Evolutionary conservation across 2,888 invertebrate species (phyloP), one percentile per base, ranked within the genome.

Genomic region (Ochropleura leucogaster): DNA sequence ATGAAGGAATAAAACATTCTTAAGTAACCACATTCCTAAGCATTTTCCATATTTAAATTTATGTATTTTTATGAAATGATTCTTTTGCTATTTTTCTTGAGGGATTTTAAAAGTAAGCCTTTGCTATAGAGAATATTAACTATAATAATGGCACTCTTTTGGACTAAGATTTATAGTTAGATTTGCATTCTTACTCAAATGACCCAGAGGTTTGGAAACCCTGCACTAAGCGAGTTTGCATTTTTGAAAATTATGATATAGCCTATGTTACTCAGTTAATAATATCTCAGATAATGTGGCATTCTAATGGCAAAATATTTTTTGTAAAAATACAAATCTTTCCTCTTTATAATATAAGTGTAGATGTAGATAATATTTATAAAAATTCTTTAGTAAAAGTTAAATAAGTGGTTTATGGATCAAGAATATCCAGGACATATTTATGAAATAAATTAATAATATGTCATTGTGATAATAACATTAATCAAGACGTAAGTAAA

Each of bases 31-130:
- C 71, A 49, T 12, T 8, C n/a, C 12, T 49, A 40, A 18, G 30
- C 6, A n/a, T 65, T 66, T 62, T 72, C 53, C 55, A 49, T 68
- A 46, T 18, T n/a, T n/a, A n/a, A n/a, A n/a, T n/a, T 51, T 57
- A 42, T 18, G 44, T 40, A 1, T 55, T 20, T 62, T 4, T 12
- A n/a, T 44, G n/a, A 44, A 18, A 62, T 12, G 3, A 62, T 44
- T 7, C n/a, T n/a, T n/a, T n/a, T 20, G 20, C 60, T 18, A 51
- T 71, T 71, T 12, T 64, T 51, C 53, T 5, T n/a, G 12, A n/a
- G 6, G 0, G 20, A 42, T 49, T 51, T 51, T 40, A 6, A 10
- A 20, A 30, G 46, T 20, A 8, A 59, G 2, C 1, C 8, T 16
- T 5, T 44, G 44, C 5, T 10, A 40, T 30, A 67, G 40, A 51